Base-by-base conservation (phyloP, 2,113 vertebrate genomes). In the Miniopterus natalensis region DNA sequence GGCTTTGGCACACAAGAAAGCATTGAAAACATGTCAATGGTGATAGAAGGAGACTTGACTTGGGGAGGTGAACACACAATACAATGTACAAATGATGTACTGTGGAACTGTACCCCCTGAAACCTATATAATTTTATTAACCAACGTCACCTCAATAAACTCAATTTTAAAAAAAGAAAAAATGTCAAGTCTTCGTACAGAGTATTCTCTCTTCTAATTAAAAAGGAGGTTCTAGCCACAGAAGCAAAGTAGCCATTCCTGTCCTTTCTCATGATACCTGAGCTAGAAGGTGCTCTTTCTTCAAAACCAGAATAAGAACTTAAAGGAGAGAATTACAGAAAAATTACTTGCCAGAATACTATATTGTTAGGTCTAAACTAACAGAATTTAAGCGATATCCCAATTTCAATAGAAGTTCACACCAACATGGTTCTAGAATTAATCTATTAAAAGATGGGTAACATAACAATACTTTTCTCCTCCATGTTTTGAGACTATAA, bases 351-450 rank as follows among this genome's bases (percentile, higher is more conserved):
- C 42, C 49, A 47, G 31, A 85, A 70, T 42, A 84, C 25, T n/a
- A 23, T 13, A 51, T 2, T 87, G 18, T 42, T 85, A 92, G 18
- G 9, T n/a, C 11, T 71, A 88, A 59, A 88, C n/a, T 65, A 95
- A 92, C 1, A 87, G 47, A 81, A 94, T 36, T 88, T 84, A 95
- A 94, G 49, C 57, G 11, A 49, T 65, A 61, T 23, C 25, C 31
- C 36, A 65, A 61, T 71, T 81, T 85, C 68, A 68, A 75, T 47
- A 63, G 75, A 84, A 78, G 47, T 42, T 61, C 4, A 94, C 4
- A 63, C 13, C 85, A 77, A 89, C 14, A 86, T 29, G 14, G 71
- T 63, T 95, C 27, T 59, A 92, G 21, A 92, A 49, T 84, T 90
- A 57, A 68, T 21, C 21, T 47, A 51, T 2, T 66, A 71, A 87